A percentile compares a stretch with the other conserved stretches of the same genome.
Conservation (phyloP, 2,113 vertebrate genomes). For the Alligator mississippiensis region DNA sequence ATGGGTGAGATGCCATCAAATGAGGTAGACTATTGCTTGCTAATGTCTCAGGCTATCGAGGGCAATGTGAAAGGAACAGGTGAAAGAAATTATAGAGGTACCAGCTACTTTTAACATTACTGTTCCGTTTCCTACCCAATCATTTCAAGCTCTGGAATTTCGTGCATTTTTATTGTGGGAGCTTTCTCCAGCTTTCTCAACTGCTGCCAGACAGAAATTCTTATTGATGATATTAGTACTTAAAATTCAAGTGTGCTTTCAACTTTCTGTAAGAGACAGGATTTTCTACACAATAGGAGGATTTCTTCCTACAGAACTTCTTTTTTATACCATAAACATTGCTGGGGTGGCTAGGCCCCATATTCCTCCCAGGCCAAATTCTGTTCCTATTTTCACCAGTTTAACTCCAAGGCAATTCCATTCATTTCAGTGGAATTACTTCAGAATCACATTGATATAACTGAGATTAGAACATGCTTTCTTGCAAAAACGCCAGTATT, state of each 20-base stretch:
- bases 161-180: constrained; percentile 18
- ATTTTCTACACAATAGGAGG: constrained; percentile 26
- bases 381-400: neutral
- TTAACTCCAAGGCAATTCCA: neutral
- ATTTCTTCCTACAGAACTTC: neutral
- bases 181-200: constrained; percentile 46
- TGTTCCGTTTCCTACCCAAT: neutral
- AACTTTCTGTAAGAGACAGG: constrained; percentile 10
- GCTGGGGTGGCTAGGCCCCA: neutral
- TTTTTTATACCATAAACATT: neutral
- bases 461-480: neutral
- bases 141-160: constrained; percentile 35
- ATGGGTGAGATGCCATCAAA: neutral
- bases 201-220: constrained; percentile 32
- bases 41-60: neutral
- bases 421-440: constrained; percentile 4
- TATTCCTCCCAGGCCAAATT: neutral
- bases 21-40: constrained; percentile 11
- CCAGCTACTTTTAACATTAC: constrained; percentile 28
- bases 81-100: constrained; percentile 49
- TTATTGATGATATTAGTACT: constrained; percentile 39
- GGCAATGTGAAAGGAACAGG: constrained; percentile 28
- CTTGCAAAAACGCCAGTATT: neutral
- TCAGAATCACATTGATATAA: neutral
- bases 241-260: constrained; percentile 50